Percentiles rank a stretch among this genome's conserved stretches.
These are phyloP conservation scores for Sinonovacula constricta DNA, from an alignment of 1,140 invertebrate species.

Conservation along the genomic window DNA sequence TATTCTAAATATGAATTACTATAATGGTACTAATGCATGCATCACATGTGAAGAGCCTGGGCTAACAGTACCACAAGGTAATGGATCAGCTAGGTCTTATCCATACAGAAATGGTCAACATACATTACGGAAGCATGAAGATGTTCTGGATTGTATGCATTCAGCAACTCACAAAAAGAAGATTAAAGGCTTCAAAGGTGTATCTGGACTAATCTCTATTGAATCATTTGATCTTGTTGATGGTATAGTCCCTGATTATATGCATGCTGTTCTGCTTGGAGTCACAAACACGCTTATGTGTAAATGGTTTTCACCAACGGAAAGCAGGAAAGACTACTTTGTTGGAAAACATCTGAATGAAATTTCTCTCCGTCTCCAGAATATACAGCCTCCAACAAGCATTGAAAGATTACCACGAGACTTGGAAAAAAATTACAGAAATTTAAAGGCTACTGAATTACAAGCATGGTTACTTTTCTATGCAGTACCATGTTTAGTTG, in stretches of 20 bases:
- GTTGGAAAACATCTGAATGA: constrained; percentile 45
- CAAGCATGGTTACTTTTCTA: too few species aligned
- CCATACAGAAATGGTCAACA: constrained; percentile 19
- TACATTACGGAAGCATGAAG: not conserved
- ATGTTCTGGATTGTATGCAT: constrained; percentile 13
- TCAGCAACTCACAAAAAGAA: constrained; percentile 10
- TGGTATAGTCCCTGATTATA: constrained; percentile 51
- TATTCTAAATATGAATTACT: constrained; percentile 38
- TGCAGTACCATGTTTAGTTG: too few species aligned
- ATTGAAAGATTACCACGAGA: constrained; percentile 55
- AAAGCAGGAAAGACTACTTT: constrained; percentile 42
- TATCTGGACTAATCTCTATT: constrained; percentile 29
- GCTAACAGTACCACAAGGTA: constrained; percentile 38
- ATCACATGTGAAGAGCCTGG: constrained; percentile 53
- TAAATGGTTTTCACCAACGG: constrained; percentile 48
- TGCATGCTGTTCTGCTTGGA: constrained; percentile 49
- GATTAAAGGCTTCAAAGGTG: constrained; percentile 40
- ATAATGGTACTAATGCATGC: constrained; percentile 38
- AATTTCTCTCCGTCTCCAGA: constrained; percentile 28
- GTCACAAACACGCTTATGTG: constrained; percentile 29
- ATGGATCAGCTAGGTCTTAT: constrained; percentile 21
- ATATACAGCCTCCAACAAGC: constrained; percentile 33
- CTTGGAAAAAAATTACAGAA: constrained; percentile 49
- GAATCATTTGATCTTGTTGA: constrained; percentile 40
- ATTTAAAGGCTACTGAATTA: constrained; percentile 56